A percentile compares a stretch with the other conserved stretches of the same genome.
Evolutionary conservation across 2,888 invertebrate species (phyloP).

Genomic region (Drosophila subsilvestris): DNA sequence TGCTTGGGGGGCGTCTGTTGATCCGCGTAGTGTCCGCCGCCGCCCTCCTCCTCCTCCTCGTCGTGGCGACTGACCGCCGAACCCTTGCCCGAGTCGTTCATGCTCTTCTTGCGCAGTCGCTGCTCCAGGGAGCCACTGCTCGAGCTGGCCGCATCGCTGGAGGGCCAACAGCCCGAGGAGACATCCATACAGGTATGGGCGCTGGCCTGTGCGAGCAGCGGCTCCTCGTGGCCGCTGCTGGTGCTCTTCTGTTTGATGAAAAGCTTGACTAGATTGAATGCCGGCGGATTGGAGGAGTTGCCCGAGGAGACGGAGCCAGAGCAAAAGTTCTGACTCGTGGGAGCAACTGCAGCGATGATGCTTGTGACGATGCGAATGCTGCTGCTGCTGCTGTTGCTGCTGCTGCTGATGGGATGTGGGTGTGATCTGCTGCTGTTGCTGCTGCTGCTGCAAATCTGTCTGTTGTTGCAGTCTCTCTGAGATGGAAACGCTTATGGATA

Average conservation of each 20-base stretch:
- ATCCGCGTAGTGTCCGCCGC: conserved; percentile 46
- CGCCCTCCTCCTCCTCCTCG: conserved; percentile 81
- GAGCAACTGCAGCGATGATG: conserved; percentile 78
- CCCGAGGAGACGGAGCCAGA: conserved; percentile 82
- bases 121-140: conserved; percentile 83
- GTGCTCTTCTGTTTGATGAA: conserved; percentile 96
- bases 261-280: conserved; percentile 92
- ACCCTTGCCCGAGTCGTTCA: conserved; percentile 84
- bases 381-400: conserved; percentile 40
- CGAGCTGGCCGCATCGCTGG: conserved; percentile 83
- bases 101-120: conserved; percentile 83
- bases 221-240: conserved; percentile 87
- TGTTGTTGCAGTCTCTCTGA: conserved; percentile 74
- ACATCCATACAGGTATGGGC: conserved; percentile 89
- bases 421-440: conserved; percentile 47
- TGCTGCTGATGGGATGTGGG: conserved; percentile 55
- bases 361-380: conserved; percentile 64
- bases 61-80: conserved; percentile 84
- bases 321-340: conserved; percentile 73
- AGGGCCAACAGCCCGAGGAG: conserved; percentile 92
- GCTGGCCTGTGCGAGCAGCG: conserved; percentile 68
- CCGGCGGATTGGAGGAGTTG: conserved; percentile 87
- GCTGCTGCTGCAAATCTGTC: conserved; percentile 43
- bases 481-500: conserved; percentile 78
- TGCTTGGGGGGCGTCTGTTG: conserved; percentile 11